phyloP scores from a whole-genome alignment of 2,888 invertebrate species.

The Cyaniris semiargus region DNA sequence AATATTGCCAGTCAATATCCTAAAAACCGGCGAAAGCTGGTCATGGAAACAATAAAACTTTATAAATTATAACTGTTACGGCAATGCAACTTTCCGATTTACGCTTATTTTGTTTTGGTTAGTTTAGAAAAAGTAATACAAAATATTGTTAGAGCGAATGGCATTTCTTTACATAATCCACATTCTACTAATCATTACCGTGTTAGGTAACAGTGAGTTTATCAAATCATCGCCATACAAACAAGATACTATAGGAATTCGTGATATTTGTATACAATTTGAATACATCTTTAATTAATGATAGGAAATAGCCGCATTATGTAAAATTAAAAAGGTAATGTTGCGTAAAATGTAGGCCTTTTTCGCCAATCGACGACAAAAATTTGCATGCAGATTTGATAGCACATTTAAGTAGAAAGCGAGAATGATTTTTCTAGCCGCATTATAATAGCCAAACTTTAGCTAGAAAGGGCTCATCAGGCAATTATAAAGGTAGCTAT shows the following conservation, averaged over 20 bases:
- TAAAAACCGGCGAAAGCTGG: conserved; percentile 26
- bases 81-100: conserved; percentile 14
- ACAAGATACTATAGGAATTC: background rate
- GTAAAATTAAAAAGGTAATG: background rate
- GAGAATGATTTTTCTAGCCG: background rate
- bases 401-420: background rate
- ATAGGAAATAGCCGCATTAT: background rate
- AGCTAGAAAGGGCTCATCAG: background rate
- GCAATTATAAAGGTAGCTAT: too few relatives aligned
- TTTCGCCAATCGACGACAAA: background rate
- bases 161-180: conserved; percentile 23
- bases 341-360: background rate
- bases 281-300: background rate
- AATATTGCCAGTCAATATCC: conserved; percentile 14
- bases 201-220: background rate
- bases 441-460: background rate
- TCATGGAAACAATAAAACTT: background rate
- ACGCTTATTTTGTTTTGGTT: background rate
- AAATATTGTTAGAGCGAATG: conserved; percentile 18
- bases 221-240: conserved; percentile 14
- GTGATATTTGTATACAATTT: background rate
- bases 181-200: conserved; percentile 5
- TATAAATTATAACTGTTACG: background rate
- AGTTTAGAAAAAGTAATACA: conserved; percentile 15
- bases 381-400: background rate